A percentile compares a stretch with the other conserved stretches of the same genome.
phyloP scores from a whole-genome alignment of 2,797 vertebrate species.

The Pristis pectinata region DNA sequence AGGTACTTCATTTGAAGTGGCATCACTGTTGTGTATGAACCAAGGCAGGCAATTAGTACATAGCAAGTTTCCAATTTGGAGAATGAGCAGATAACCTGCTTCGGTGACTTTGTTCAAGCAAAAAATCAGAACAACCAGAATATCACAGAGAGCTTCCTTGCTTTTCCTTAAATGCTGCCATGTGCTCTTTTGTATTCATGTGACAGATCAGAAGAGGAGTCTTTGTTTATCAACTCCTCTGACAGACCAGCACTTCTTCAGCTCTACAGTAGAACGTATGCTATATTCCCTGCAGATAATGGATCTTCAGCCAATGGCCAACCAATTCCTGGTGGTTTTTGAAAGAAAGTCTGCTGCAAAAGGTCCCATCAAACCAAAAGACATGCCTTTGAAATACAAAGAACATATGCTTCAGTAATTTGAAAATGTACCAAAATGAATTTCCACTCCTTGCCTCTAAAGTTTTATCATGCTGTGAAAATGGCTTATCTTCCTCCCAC shows the following conservation, averaged over 20 bases:
- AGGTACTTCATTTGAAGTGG: neutral
- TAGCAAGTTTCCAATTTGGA: neutral
- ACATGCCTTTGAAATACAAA: neutral
- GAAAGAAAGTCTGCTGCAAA: neutral
- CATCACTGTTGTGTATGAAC: neutral
- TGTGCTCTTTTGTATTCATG: neutral
- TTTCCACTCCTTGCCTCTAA: neutral
- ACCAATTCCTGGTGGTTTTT: neutral
- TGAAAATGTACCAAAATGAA: neutral
- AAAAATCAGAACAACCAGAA: neutral
- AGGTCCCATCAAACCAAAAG: neutral
- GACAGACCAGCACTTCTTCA: neutral
- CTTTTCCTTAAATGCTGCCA: neutral
- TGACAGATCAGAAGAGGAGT: no score
- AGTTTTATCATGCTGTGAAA: conserved; percentile 20
- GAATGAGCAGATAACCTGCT: neutral
- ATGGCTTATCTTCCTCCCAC: neutral
- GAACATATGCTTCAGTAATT: neutral
- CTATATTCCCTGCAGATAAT: neutral
- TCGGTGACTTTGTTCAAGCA: neutral
- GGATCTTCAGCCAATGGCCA: neutral
- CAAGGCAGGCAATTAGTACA: no score
- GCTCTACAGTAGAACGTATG: neutral
- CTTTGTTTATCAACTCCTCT: neutral
- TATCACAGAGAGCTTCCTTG: neutral